phyloP scores from a whole-genome alignment of 2,797 vertebrate species.

The Momotus momota region DNA sequence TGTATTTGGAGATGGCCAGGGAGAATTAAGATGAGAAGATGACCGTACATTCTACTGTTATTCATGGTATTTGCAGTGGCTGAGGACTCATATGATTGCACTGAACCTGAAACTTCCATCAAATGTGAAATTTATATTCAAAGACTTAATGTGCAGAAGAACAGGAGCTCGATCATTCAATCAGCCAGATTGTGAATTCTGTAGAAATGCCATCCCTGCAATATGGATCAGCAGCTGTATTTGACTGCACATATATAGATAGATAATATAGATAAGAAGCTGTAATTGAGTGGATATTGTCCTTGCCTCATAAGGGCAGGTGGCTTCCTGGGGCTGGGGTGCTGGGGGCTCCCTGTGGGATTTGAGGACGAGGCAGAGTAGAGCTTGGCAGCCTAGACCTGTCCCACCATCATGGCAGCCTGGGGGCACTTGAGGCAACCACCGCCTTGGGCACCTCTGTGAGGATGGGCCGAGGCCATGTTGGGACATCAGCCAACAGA shows the following conservation, averaged over 20 bases:
- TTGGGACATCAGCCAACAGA: background rate
- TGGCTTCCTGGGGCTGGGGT: background rate
- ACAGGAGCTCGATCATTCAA: background rate
- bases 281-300: background rate
- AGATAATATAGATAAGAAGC: background rate
- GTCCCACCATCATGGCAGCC: background rate
- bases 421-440: background rate
- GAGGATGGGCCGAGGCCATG: fast-evolving
- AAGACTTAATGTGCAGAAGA: background rate
- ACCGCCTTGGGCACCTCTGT: background rate
- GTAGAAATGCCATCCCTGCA: background rate
- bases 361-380: background rate
- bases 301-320: background rate
- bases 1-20: background rate
- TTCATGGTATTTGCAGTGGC: background rate
- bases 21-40: background rate
- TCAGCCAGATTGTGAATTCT: background rate
- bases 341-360: fast-evolving
- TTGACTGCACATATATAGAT: background rate
- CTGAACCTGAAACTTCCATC: background rate
- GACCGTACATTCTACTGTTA: background rate
- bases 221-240: background rate
- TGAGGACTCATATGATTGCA: background rate
- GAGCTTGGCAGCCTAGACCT: background rate
- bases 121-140: background rate